These are phyloP conservation scores for Cherax destructor DNA, from an alignment of 1,140 invertebrate genomes.

Conservation along the genomic window DNA sequence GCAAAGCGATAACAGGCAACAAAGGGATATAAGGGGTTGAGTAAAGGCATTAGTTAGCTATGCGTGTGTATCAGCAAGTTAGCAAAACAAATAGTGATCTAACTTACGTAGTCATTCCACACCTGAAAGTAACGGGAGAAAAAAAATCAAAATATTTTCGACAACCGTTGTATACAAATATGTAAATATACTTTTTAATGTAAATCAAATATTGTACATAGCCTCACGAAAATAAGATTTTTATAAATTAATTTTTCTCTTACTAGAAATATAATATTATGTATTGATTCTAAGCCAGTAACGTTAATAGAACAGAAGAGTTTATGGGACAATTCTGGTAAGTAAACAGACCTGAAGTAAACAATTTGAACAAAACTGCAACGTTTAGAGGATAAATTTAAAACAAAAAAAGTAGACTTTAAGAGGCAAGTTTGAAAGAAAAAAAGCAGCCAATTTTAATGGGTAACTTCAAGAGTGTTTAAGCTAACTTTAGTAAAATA, in stretches of 20 bases:
- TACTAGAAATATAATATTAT: too few species aligned
- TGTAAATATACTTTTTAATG: too few species aligned
- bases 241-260: too few species aligned
- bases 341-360: too few species aligned
- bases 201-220: too few species aligned
- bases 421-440: background rate
- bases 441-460: background rate
- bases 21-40: background rate
- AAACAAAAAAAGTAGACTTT: background rate
- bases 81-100: slow-evolving; percentile 27
- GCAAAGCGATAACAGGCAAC: background rate
- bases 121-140: slow-evolving; percentile 67
- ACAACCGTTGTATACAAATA: background rate
- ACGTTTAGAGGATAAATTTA: too few species aligned
- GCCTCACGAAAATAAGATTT: too few species aligned
- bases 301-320: too few species aligned
- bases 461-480: background rate
- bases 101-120: slow-evolving; percentile 72
- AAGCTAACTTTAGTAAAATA: too few species aligned
- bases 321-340: too few species aligned
- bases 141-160: slow-evolving; percentile 13
- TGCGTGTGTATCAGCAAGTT: slow-evolving; percentile 26
- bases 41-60: slow-evolving; percentile 21
- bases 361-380: too few species aligned
- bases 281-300: too few species aligned